phyloP scores from a whole-genome alignment of 2,113 vertebrate species.

The Limanda limanda region DNA sequence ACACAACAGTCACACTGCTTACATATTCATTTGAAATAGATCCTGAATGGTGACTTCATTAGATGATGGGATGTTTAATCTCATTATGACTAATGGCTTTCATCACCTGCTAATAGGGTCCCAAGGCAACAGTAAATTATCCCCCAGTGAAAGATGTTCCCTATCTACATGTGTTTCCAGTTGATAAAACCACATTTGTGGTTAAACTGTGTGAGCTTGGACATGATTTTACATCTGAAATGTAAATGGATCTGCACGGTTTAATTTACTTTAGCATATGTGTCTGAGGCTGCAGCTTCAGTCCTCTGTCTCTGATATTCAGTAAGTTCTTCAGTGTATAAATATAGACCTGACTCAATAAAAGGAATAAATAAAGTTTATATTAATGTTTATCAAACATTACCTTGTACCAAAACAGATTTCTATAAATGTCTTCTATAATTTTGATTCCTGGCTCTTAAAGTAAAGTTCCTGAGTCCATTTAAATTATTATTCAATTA shows the following conservation, averaged over 20 bases:
- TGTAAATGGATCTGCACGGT: not conserved
- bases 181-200: not conserved
- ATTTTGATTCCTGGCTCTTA: not conserved
- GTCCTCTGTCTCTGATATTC: no score
- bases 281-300: no score
- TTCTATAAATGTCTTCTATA: no score
- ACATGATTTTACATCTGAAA: not conserved
- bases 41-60: not conserved
- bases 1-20: not conserved
- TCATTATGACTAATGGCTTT: slow-evolving; percentile 13
- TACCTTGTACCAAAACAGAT: no score
- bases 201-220: slow-evolving; percentile 2
- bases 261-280: not conserved
- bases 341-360: no score
- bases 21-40: no score
- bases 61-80: slow-evolving; percentile 22
- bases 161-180: not conserved
- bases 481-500: no score
- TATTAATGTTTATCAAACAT: no score
- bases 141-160: not conserved
- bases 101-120: slow-evolving; percentile 22
- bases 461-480: no score
- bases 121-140: slow-evolving; percentile 3
- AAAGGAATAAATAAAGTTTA: no score
- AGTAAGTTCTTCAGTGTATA: no score